These are phyloP conservation scores for Cettia cetti DNA, from an alignment of 2,113 vertebrate species.

Conservation along the genomic window DNA sequence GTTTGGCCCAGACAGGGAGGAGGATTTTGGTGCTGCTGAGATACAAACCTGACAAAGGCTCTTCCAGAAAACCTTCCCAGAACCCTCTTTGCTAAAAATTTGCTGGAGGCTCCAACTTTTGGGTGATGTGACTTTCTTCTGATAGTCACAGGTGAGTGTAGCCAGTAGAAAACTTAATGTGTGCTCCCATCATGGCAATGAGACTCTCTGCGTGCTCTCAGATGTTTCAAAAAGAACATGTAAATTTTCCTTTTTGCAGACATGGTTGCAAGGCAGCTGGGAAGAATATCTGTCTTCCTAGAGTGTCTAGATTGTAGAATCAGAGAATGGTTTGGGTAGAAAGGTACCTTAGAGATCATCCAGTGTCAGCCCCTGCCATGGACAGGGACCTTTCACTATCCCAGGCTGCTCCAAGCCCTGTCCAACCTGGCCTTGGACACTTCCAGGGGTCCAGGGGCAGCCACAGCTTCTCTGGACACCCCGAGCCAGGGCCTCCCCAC, in stretches of 20 bases:
- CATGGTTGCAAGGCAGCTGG: neutral
- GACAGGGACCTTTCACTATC: fast-evolving
- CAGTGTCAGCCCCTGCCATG: fast-evolving
- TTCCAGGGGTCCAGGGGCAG: neutral
- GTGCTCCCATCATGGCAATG: too few species aligned
- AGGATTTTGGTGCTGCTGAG: neutral
- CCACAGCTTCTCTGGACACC: neutral
- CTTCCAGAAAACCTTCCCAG: neutral
- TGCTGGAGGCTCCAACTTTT: neutral
- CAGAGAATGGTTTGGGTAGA: neutral
- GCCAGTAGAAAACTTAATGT: neutral
- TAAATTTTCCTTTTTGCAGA: neutral
- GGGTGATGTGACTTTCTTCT: neutral
- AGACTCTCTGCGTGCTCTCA: fast-evolving
- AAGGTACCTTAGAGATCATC: neutral
- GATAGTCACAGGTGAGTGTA: neutral
- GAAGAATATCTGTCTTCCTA: neutral
- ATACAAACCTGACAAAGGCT: neutral
- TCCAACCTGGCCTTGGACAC: neutral
- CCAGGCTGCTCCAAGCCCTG: fast-evolving
- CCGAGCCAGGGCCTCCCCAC: fast-evolving
- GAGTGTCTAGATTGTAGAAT: too few species aligned
- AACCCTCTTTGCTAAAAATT: neutral
- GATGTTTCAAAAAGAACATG: fast-evolving
- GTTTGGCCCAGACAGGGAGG: neutral